phyloP scores from a whole-genome alignment of 2,113 vertebrate species.

The Calyptommatus sinebrachiatus region DNA sequence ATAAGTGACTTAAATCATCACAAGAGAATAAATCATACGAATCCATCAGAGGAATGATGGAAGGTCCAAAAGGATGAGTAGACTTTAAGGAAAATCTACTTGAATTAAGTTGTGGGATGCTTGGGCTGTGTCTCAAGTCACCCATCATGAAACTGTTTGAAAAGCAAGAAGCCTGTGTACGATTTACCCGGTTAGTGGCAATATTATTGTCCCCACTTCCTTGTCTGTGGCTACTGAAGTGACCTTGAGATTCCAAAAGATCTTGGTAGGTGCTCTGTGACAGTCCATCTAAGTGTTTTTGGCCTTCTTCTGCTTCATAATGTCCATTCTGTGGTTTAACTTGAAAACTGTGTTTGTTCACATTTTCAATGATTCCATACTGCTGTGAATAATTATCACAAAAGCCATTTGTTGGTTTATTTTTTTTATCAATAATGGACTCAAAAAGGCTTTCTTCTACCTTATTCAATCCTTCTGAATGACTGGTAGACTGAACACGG shows the following conservation, averaged over 20 bases:
- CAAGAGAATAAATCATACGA: conserved; percentile 63
- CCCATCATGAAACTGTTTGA: conserved; percentile 65
- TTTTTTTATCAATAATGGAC: conserved; percentile 72
- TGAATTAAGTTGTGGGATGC: conserved; percentile 60
- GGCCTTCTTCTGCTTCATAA: conserved; percentile 65
- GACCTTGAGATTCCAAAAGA: conserved; percentile 62
- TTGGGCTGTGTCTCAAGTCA: conserved; percentile 62
- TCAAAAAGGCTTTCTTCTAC: conserved; percentile 69
- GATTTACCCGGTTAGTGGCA: conserved; percentile 45
- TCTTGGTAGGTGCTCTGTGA: conserved; percentile 67
- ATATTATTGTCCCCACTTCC: conserved; percentile 53
- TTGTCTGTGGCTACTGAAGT: conserved; percentile 63
- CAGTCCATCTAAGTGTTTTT: conserved; percentile 59
- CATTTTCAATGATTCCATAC: conserved; percentile 63
- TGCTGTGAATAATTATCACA: conserved; percentile 70
- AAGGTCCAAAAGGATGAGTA: conserved; percentile 46
- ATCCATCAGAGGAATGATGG: conserved; percentile 68
- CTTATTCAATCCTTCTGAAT: conserved; percentile 65
- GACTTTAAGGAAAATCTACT: conserved; percentile 61
- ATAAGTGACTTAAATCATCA: conserved; percentile 63
- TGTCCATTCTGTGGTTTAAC: conserved; percentile 60
- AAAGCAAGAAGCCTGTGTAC: conserved; percentile 61
- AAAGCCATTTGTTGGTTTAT: conserved; percentile 72
- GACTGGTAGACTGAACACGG: conserved; percentile 57
- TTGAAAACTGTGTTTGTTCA: conserved; percentile 68